Base-by-base conservation (phyloP, 2,113 vertebrate genomes). In the Phalacrocorax pelagicus region DNA sequence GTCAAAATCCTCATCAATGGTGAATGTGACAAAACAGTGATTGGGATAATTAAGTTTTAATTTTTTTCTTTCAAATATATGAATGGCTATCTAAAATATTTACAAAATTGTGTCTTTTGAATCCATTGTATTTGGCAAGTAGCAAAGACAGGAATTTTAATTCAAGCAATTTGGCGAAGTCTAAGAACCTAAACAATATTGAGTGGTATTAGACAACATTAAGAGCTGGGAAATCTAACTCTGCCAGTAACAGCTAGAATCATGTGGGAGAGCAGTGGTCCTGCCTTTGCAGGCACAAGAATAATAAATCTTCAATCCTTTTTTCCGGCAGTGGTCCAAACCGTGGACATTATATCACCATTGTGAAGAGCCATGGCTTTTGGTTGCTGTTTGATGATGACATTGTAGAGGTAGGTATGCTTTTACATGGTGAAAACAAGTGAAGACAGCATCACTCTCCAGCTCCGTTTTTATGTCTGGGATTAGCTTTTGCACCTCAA, bases 361-460 rank as follows among this genome's bases (percentile, higher is more conserved):
- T 99, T 75, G 99, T 99, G 85, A 99, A 99, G 98, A 99, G 99
- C 95, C 99, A 99, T 34, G 99, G 99, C 92, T 99, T 99, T 97
- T 99, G 99, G 99, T 96, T 99, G 97, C 98, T 99, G 62, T 99
- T 99, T 89, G 99, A 99, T 71, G 99, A 99, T 74, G 99, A 99
- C 97, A 99, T 99, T 74, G 99, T 99, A 55, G 99, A 99, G 99
- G 99, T 99, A 87, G 92, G 97, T 88, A 11, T 15, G 9, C 40
- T 51, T 1, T 40, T 19, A 1, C 15, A 1, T 6, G 32, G 40
- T 38, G 61, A 55, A 44, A 75, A n/a, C 79, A 34, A 42, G 27
- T 3, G 10, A 47, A 38, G 71, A 62, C 10, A 27, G 40, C 44
- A 22, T 59, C 10, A 2, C 13, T 47, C 16, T 32, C 44, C 38